Evolutionary conservation across 2,888 invertebrate genomes (phyloP).

Genomic region (Tineola bisselliella): DNA sequence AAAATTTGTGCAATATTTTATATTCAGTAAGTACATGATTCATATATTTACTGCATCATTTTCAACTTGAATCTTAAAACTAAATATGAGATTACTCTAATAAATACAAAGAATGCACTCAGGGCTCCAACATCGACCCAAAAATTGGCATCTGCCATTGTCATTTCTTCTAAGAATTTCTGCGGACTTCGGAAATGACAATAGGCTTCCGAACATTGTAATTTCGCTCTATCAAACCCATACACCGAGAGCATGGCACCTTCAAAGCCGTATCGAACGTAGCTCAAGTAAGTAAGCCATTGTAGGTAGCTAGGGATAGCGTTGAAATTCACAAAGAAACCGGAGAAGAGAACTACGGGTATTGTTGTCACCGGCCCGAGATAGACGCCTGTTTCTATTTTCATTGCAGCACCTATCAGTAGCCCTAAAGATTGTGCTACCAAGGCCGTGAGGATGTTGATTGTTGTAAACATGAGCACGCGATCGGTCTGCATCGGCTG

Average conservation of each 20-base stretch:
- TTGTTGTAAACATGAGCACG: slow-evolving; percentile 80
- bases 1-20: background rate
- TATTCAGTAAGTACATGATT: background rate
- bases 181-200: slow-evolving; percentile 85
- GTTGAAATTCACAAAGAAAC: slow-evolving; percentile 93
- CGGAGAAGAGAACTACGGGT: slow-evolving; percentile 91
- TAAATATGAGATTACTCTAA: slow-evolving; percentile 83
- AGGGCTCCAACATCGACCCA: slow-evolving; percentile 88
- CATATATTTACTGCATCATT: slow-evolving; percentile 55
- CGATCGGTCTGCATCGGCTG: slow-evolving; percentile 91
- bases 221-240: slow-evolving; percentile 81
- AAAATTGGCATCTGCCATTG: slow-evolving; percentile 80
- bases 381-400: slow-evolving; percentile 81
- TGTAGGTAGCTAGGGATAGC: slow-evolving; percentile 89
- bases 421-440: slow-evolving; percentile 93
- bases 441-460: slow-evolving; percentile 82
- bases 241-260: slow-evolving; percentile 93
- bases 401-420: slow-evolving; percentile 91
- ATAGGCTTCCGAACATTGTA: slow-evolving; percentile 84
- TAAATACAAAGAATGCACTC: slow-evolving; percentile 78
- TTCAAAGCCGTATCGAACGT: slow-evolving; percentile 92
- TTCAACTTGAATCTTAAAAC: slow-evolving; percentile 83
- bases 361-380: slow-evolving; percentile 90
- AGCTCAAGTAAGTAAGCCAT: slow-evolving; percentile 91
- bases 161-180: slow-evolving; percentile 86